phyloP scores from a whole-genome alignment of 2,888 invertebrate species.

The Sceliomorpha sp. region DNA sequence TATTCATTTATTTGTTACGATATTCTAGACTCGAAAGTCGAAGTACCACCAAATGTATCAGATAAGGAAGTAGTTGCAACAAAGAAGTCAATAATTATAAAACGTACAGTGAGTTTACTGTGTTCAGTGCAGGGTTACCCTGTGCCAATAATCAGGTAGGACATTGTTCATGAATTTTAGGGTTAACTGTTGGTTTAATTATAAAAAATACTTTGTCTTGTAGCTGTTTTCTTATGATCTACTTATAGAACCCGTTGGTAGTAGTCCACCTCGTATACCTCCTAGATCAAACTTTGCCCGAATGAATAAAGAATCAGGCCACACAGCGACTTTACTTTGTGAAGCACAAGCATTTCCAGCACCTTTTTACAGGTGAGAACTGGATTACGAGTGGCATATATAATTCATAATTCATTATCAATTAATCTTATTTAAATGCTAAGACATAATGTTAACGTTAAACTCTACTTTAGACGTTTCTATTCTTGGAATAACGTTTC shows the following conservation, averaged over 20 bases:
- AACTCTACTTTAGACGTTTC: too few relatives aligned
- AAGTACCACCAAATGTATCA: slow-evolving; percentile 77
- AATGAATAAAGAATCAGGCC: slow-evolving; percentile 80
- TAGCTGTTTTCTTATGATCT: too few relatives aligned
- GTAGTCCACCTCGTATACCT: slow-evolving; percentile 83
- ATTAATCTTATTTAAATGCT: too few relatives aligned
- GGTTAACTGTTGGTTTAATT: too few relatives aligned
- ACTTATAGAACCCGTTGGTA: slow-evolving; percentile 85
- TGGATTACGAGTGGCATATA: too few relatives aligned
- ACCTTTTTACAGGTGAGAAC: slow-evolving; percentile 84
- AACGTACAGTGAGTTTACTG: slow-evolving; percentile 65
- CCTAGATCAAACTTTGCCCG: slow-evolving; percentile 83
- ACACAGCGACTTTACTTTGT: slow-evolving; percentile 84
- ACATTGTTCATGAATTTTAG: too few relatives aligned
- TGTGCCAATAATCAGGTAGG: slow-evolving; percentile 82
- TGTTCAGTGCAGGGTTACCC: slow-evolving; percentile 83
- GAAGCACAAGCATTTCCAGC: slow-evolving; percentile 87
- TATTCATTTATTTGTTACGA: slow-evolving; percentile 13
- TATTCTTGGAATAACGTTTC: too few relatives aligned
- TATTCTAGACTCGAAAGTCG: slow-evolving; percentile 78
- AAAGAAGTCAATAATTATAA: slow-evolving; percentile 64
- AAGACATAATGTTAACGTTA: too few relatives aligned
- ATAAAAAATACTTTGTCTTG: background rate
- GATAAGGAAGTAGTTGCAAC: slow-evolving; percentile 75
- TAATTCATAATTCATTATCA: too few relatives aligned